These are phyloP conservation scores for Molanna angustata DNA, from an alignment of 2,888 invertebrate species.

Conservation along the genomic window DNA sequence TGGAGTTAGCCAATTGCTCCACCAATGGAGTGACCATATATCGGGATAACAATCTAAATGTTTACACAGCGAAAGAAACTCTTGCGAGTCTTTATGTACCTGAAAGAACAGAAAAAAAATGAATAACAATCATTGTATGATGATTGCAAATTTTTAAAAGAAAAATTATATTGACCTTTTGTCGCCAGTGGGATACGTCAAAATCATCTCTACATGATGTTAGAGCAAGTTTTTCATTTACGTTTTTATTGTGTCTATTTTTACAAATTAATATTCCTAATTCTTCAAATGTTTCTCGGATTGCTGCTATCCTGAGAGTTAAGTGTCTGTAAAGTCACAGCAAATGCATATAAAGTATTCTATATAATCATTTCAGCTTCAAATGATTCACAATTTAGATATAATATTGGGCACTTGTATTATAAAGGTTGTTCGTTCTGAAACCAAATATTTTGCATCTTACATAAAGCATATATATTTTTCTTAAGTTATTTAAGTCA, in stretches of 20 bases:
- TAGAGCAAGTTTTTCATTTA: conserved; percentile 37
- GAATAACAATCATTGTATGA: background rate
- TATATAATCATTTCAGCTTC: conserved; percentile 1
- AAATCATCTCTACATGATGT: conserved; percentile 49
- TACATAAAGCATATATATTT: too few species aligned
- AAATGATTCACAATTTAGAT: too few species aligned
- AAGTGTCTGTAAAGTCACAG: conserved; percentile 63
- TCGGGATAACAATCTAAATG: conserved; percentile 71
- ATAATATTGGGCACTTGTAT: too few species aligned
- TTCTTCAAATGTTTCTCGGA: conserved; percentile 88
- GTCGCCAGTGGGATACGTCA: conserved; percentile 65
- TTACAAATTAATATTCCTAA: conserved; percentile 74
- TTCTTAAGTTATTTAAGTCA: too few species aligned
- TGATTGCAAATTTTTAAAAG: background rate
- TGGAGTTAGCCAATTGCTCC: conserved; percentile 84
- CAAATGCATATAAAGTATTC: background rate
- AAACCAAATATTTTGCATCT: too few species aligned
- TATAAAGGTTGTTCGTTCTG: too few species aligned
- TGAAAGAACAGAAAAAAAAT: conserved; percentile 32
- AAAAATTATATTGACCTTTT: conserved; percentile 39
- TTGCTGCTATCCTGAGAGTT: conserved; percentile 77
- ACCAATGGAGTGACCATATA: conserved; percentile 74
- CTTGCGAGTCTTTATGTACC: conserved; percentile 60
- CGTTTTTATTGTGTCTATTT: conserved; percentile 43
- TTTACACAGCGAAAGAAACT: conserved; percentile 68